These are phyloP conservation scores for Pyrrhosoma nymphula DNA, from an alignment of 2,888 invertebrate species.

Conservation along the genomic window DNA sequence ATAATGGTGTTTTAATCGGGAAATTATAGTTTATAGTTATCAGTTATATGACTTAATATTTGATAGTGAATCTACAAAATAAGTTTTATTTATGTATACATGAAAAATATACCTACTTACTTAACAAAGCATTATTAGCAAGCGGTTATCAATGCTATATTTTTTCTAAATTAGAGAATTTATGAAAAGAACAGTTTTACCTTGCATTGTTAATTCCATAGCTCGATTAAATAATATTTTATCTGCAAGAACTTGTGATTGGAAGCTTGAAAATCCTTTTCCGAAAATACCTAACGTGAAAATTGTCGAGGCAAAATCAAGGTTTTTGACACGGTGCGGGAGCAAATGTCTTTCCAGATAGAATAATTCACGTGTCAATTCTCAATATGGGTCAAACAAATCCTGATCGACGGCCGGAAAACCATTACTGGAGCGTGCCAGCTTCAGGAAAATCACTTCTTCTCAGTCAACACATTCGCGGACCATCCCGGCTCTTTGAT, in stretches of 20 bases:
- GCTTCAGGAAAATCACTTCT: slow-evolving; percentile 19
- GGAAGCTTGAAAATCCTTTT: neutral
- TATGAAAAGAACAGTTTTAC: neutral
- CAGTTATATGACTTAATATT: too few species aligned
- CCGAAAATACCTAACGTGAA: neutral
- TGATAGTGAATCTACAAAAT: too few species aligned
- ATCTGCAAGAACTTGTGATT: neutral
- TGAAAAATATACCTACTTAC: too few species aligned
- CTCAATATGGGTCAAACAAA: neutral
- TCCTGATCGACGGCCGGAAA: slow-evolving; percentile 46
- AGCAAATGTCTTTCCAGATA: neutral
- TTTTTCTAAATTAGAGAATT: too few species aligned
- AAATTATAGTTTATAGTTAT: too few species aligned
- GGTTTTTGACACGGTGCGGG: neutral
- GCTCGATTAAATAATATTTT: neutral
- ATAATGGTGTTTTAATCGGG: too few species aligned
- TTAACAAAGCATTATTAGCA: too few species aligned
- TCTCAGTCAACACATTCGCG: slow-evolving; percentile 40
- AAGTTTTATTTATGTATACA: too few species aligned
- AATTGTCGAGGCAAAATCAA: neutral
- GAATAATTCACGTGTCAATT: slow-evolving; percentile 56
- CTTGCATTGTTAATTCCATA: neutral
- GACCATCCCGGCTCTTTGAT: neutral
- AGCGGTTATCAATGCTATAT: too few species aligned
- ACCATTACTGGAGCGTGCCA: slow-evolving; percentile 54